phyloP scores from a whole-genome alignment of 2,113 vertebrate genomes.

The Poecile atricapillus region DNA sequence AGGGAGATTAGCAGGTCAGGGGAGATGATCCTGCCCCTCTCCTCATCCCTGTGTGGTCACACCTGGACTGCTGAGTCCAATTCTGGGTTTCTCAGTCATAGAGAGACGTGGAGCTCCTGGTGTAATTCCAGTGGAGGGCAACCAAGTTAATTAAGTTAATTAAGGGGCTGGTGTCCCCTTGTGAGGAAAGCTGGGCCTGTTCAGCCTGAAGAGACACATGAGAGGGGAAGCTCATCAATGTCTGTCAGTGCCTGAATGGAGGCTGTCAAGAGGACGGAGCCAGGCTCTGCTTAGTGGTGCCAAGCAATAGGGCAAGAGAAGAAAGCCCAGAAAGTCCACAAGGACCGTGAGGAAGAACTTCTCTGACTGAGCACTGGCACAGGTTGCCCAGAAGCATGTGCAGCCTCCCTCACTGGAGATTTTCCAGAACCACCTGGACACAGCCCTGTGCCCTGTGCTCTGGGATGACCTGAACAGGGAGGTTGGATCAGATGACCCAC shows the following conservation, averaged over 20 bases:
- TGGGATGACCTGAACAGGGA: not conserved
- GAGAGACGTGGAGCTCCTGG: accelerated
- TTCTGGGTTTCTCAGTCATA: not conserved
- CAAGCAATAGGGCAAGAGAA: not conserved
- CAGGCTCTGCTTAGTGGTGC: not conserved
- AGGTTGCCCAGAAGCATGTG: not conserved
- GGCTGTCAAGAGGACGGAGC: not conserved
- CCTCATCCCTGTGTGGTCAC: not conserved
- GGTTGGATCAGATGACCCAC: not conserved
- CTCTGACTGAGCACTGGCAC: not conserved
- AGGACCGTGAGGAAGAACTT: not conserved
- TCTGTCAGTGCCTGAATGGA: not conserved
- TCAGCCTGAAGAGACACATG: not conserved
- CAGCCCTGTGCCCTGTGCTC: not conserved
- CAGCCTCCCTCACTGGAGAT: not conserved
- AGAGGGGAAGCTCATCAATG: not conserved
- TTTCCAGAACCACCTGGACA: not conserved
- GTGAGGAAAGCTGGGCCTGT: not conserved
- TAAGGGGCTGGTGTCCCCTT: not conserved
- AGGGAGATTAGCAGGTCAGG: accelerated
- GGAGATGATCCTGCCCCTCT: not conserved
- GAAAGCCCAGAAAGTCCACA: not conserved
- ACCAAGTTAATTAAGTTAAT: not conserved
- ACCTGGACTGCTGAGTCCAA: accelerated
- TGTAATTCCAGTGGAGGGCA: not conserved